Evolutionary conservation across 2,888 invertebrate genomes (phyloP).

Genomic region (Cremastobaeus sp.): DNA sequence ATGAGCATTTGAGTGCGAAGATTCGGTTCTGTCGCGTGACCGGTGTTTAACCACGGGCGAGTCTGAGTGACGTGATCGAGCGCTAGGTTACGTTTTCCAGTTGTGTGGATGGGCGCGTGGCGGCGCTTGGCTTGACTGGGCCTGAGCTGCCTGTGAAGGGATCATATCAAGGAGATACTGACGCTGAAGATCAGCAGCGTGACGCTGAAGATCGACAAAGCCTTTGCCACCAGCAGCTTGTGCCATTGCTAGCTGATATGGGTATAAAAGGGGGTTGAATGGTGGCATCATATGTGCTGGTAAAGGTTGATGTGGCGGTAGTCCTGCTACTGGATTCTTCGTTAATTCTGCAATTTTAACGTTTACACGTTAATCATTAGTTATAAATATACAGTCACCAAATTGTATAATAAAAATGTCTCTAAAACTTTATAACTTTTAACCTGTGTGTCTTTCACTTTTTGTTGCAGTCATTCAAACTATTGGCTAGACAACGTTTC

Average conservation of each 20-base stretch:
- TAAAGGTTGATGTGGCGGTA: conserved; percentile 81
- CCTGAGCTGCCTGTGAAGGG: conserved; percentile 81
- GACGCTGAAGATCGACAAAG: conserved; percentile 88
- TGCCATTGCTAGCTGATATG: conserved; percentile 92
- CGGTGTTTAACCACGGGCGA: conserved; percentile 48
- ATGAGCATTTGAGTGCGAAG: conserved; percentile 56
- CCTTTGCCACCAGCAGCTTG: conserved; percentile 82
- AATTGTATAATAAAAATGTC: too few relatives aligned
- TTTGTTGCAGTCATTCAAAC: too few relatives aligned
- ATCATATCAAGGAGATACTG: conserved; percentile 99
- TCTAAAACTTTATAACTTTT: too few relatives aligned
- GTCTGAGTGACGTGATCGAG: conserved; percentile 58
- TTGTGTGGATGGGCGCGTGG: conserved; percentile 79
- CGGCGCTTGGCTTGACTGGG: conserved; percentile 78
- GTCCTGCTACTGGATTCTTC: conserved; percentile 74
- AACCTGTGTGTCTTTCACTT: too few relatives aligned
- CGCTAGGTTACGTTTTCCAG: conserved; percentile 82
- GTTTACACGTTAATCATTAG: too few relatives aligned
- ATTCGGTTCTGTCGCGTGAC: background rate
- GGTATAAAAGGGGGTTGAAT: conserved; percentile 91
- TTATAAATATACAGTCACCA: too few relatives aligned
- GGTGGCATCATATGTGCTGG: conserved; percentile 92
- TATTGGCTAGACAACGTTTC: too few relatives aligned
- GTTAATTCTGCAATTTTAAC: conserved; percentile 69
- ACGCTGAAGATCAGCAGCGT: conserved; percentile 91